Base-by-base conservation (phyloP, 2,888 invertebrate genomes). In the Heliconius erato region DNA sequence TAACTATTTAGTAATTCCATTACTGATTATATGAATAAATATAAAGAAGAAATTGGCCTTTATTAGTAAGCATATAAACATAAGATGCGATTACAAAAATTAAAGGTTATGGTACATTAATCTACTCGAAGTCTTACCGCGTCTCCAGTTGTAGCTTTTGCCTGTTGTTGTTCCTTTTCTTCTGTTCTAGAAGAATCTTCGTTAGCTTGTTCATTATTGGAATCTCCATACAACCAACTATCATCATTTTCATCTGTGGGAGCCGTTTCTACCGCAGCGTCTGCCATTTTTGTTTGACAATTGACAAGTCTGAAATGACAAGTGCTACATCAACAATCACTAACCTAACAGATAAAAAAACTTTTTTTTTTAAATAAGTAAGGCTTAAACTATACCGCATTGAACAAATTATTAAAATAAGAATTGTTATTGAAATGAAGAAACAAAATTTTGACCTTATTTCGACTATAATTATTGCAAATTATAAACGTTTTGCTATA, bases 161-260 rank as follows among this genome's bases (percentile, higher is more conserved):
- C 76, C 74, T 86, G 86, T 82, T 87, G 84, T 83, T 88, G 87
- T 4, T 86, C 85, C 86, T 92, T 92, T 72, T 90, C 92, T 67
- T 72, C 85, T 74, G 81, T 85, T 85, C 89, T 89, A 16, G 88
- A 76, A 35, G 84, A 85, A 72, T 87, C 85, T 74, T 85, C 85
- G 78, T 88, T 88, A 76, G 79, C 85, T 80, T 91, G 92, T 76
- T 96, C 96, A 59, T 96, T 96, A 88, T 96, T 97, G 1, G 97
- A 97, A 89, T 98, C 98, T 32, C 98, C 98, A 89, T 98, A 98
- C 84, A 98, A 95, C 98, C 98, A 98, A 90, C 97, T 98, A 95
- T 98, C 98, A 91, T 98, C 98, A 93, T 98, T 98, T 92, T 97
- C 97, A 89, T 95, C 95, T 49, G 93, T 93, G 35, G 94, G 91